phyloP scores from a whole-genome alignment of 2,888 invertebrate genomes.

The Hermaeophaga mercurialis region DNA sequence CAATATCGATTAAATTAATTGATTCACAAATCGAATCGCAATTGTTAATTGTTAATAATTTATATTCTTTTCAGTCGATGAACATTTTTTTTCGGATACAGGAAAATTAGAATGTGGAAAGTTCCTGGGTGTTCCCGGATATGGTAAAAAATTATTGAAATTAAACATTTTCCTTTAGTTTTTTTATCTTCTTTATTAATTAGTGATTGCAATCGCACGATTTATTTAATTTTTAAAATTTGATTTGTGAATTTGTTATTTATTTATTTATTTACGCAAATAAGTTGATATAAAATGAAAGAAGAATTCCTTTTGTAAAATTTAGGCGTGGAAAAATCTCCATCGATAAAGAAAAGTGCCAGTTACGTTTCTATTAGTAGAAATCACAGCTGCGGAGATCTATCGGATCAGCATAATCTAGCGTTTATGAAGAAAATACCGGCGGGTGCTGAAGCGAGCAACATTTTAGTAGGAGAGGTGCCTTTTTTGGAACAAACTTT shows the following conservation, averaged over 20 bases:
- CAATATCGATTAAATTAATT: not conserved
- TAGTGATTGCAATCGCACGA: too few species aligned
- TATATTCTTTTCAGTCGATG: conserved; percentile 53
- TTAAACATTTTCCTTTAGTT: too few species aligned
- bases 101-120: conserved; percentile 56
- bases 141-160: conserved; percentile 47
- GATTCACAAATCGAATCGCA: conserved; percentile 5
- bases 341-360: conserved; percentile 70
- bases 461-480: conserved; percentile 96
- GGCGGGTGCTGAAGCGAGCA: conserved; percentile 94
- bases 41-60: conserved; percentile 5
- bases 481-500: conserved; percentile 92
- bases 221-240: conserved; percentile 6
- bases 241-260: conserved; percentile 2
- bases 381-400: conserved; percentile 73
- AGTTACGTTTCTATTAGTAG: conserved; percentile 81
- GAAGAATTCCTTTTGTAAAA: too few species aligned
- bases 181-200: too few species aligned
- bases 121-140: conserved; percentile 59
- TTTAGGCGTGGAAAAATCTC: conserved; percentile 11
- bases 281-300: too few species aligned
- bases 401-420: conserved; percentile 76
- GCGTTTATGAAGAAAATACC: conserved; percentile 97
- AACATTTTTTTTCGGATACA: conserved; percentile 49
- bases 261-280: too few species aligned